Evolutionary conservation across 2,888 invertebrate species (phyloP).

Genomic region (Capitulum mitella): DNA sequence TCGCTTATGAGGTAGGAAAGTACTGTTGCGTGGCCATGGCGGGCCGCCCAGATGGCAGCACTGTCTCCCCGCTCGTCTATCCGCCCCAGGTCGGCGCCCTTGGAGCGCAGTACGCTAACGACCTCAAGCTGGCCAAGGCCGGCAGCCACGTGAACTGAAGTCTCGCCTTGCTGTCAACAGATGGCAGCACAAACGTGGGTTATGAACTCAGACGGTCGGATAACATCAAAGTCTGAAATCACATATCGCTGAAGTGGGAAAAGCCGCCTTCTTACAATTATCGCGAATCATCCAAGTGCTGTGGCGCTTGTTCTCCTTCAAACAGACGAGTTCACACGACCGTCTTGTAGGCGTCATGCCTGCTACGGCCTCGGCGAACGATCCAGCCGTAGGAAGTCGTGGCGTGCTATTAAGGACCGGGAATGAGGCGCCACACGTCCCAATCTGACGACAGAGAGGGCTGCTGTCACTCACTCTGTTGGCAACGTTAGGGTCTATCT

Average conservation of each 20-base stretch:
- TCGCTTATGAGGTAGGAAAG: conserved; percentile 47
- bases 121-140: conserved; percentile 50
- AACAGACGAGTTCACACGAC: too few species aligned
- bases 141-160: conserved; percentile 51
- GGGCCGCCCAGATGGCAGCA: conserved; percentile 51
- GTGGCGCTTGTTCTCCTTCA: too few species aligned
- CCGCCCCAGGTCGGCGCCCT: conserved; percentile 46
- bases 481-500: conserved; percentile 48
- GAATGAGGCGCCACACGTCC: neutral
- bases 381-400: too few species aligned
- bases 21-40: conserved; percentile 49
- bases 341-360: too few species aligned
- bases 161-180: conserved; percentile 49
- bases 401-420: neutral
- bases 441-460: too few species aligned
- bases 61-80: conserved; percentile 51
- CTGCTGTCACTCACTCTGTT: conserved; percentile 45
- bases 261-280: too few species aligned
- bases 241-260: too few species aligned
- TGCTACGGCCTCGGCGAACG: too few species aligned
- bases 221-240: too few species aligned
- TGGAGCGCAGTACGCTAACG: conserved; percentile 47
- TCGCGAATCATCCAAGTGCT: too few species aligned
- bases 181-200: too few species aligned
- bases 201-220: too few species aligned